These are phyloP conservation scores for Entomyzon cyanotis DNA, from an alignment of 2,113 vertebrate genomes.

Conservation along the genomic window DNA sequence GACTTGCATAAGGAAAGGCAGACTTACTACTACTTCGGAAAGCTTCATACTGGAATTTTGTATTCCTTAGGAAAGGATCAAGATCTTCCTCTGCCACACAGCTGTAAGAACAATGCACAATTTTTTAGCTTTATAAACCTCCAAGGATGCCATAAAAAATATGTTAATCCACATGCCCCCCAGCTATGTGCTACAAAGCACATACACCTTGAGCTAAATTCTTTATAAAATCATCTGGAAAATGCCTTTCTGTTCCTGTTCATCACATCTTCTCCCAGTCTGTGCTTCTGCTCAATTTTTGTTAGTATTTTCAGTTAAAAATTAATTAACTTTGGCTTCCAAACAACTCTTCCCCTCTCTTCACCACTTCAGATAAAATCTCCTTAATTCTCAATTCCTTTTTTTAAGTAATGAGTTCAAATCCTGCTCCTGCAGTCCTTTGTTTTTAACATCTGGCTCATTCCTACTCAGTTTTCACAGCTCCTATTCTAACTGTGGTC, in stretches of 20 bases:
- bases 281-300: neutral
- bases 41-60: conserved; percentile 89
- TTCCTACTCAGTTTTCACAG: neutral
- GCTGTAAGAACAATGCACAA: conserved; percentile 61
- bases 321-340: neutral
- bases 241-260: neutral
- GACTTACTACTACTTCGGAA: conserved; percentile 91
- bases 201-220: neutral
- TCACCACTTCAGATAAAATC: neutral
- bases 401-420: neutral
- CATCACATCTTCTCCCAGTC: neutral
- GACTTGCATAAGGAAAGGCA: neutral
- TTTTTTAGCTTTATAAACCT: neutral
- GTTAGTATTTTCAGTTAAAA: neutral
- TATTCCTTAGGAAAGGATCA: conserved; percentile 84
- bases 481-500: neutral
- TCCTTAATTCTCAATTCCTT: neutral
- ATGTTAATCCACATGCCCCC: neutral
- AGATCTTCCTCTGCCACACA: conserved; percentile 83
- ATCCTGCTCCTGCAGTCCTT: neutral
- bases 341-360: neutral
- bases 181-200: neutral
- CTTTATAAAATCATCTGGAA: neutral
- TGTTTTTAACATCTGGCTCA: neutral
- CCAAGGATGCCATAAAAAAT: neutral